Conservation (phyloP, 2,113 vertebrate genomes). For the Fregetta grallaria region DNA sequence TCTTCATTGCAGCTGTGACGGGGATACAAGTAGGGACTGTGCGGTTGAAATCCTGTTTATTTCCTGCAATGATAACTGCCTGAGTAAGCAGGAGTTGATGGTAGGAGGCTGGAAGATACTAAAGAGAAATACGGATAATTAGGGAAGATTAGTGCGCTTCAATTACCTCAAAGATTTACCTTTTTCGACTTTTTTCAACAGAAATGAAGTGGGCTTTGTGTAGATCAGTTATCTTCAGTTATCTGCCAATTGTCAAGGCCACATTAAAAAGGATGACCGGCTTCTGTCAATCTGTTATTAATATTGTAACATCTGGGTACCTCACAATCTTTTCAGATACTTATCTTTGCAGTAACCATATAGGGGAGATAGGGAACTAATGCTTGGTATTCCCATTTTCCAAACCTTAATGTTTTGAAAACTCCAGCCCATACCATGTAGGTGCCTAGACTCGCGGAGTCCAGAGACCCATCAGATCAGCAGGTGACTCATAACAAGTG, state of each 20-base stretch:
- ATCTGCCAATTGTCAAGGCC: not conserved
- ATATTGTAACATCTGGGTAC: not conserved
- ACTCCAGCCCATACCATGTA: fast-evolving
- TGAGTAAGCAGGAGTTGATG: not conserved
- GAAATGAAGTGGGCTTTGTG: not conserved
- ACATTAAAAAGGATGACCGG: not conserved
- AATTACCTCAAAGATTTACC: not conserved
- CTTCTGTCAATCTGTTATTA: not conserved
- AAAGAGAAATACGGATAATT: constrained; percentile 14
- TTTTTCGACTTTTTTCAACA: constrained; percentile 43
- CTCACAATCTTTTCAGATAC: not conserved
- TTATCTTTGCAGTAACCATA: not conserved
- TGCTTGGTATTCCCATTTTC: not conserved
- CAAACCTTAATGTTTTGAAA: not conserved
- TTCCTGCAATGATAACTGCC: not conserved
- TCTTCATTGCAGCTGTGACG: not conserved
- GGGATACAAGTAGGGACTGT: not conserved
- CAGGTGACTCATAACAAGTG: not conserved
- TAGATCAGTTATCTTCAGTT: not conserved
- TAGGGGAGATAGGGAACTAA: not conserved
- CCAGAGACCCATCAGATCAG: not conserved
- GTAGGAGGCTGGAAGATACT: not conserved
- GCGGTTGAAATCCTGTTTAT: not conserved
- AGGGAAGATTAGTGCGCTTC: not conserved
- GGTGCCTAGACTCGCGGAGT: not conserved